These are phyloP conservation scores for Octonoba sinensis DNA, from an alignment of 2,888 invertebrate species.

Conservation along the genomic window DNA sequence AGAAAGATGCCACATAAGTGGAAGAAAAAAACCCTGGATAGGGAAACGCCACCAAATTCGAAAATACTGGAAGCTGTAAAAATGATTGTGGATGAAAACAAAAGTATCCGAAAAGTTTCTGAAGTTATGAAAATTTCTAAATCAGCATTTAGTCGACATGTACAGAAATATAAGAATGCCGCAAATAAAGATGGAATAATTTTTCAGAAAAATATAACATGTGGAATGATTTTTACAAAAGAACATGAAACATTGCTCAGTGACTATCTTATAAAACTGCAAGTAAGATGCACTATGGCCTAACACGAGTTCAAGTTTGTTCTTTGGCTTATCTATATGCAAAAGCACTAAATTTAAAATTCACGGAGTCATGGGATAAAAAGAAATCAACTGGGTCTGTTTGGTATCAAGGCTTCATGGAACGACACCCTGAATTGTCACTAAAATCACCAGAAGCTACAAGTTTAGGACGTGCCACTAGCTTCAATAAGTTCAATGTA, in stretches of 20 bases:
- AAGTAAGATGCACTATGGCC: constrained; percentile 19
- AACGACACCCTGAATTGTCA: not conserved
- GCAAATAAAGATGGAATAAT: not conserved
- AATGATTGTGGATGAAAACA: too few relatives aligned
- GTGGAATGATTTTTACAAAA: constrained; percentile 8
- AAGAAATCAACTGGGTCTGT: not conserved
- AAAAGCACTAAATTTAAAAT: not conserved
- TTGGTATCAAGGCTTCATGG: constrained; percentile 23
- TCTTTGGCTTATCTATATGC: constrained; percentile 16
- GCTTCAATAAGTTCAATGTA: constrained; percentile 13
- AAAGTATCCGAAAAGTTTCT: too few relatives aligned
- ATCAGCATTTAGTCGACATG: not conserved
- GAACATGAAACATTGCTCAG: not conserved
- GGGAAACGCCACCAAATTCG: too few relatives aligned
- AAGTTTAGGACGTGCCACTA: not conserved
- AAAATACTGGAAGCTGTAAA: too few relatives aligned
- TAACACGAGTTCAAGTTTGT: not conserved
- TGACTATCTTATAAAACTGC: constrained; percentile 11
- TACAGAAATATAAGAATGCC: constrained; percentile 6
- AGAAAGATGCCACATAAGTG: too few relatives aligned
- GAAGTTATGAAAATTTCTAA: too few relatives aligned
- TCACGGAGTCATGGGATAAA: not conserved
- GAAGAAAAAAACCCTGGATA: too few relatives aligned
- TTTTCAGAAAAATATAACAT: constrained; percentile 3
- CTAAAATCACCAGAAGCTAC: constrained; percentile 18